Conservation (phyloP, 2,113 vertebrate genomes). For the Spea bombifrons region DNA sequence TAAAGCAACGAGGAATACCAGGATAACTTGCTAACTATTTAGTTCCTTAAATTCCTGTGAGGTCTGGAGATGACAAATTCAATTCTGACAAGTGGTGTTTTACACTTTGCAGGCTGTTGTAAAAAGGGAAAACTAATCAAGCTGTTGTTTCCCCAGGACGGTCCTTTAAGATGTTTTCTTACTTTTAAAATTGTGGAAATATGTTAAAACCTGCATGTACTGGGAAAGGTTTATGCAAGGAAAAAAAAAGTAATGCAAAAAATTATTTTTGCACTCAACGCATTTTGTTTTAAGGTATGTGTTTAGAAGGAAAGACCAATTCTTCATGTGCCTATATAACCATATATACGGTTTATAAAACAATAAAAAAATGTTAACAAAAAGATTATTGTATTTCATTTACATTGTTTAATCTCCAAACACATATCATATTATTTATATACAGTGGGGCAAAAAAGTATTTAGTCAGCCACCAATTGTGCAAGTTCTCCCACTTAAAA, state of each 20-base stretch:
- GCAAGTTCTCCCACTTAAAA: no score
- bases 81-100: slow-evolving; percentile 80
- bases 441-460: no score
- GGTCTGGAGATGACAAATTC: slow-evolving; percentile 83
- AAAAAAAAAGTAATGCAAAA: slow-evolving; percentile 51
- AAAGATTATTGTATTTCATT: no score
- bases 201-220: slow-evolving; percentile 67
- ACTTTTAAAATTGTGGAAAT: slow-evolving; percentile 72
- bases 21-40: slow-evolving; percentile 75
- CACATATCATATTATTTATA: no score
- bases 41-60: slow-evolving; percentile 81
- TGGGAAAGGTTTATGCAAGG: slow-evolving; percentile 66
- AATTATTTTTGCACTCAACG: no score
- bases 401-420: no score
- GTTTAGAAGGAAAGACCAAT: no score
- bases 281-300: no score
- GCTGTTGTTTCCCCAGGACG: slow-evolving; percentile 73
- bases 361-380: no score
- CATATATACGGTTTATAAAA: no score
- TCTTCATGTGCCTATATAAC: no score
- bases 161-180: slow-evolving; percentile 69
- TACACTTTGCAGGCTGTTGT: slow-evolving; percentile 76
- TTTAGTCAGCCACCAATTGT: no score
- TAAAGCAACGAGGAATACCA: slow-evolving; percentile 77
- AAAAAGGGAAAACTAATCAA: slow-evolving; percentile 79